Evolutionary conservation across 2,888 invertebrate species (phyloP), one percentile per base, ranked within the genome.

Genomic region (Mythimna vitellina): DNA sequence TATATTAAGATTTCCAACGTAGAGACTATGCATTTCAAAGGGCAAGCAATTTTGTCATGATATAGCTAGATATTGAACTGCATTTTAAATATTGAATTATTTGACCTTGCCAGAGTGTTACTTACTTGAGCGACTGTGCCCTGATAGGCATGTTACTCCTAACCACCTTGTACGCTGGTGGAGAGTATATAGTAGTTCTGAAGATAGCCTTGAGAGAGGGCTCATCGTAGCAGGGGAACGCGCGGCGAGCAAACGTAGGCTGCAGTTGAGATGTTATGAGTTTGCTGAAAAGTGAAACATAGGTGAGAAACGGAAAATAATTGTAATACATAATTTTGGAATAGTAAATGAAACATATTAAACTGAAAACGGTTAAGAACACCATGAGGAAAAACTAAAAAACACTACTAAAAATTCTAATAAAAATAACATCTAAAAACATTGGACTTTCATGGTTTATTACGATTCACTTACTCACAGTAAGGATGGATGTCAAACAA

Each of bases 211-310:
- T 98, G 51, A 97, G 90, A 0, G 93, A 94, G 0, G 98, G 98
- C 86, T 98, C 97, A 84, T 98, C 98, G 87, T 97, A 98, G 87
- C 98, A 98, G 0, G 98, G 98, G 89, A 98, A 98, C 0, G 97
- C 98, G 60, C 96, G 95, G 1, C 98, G 96, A 0, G 97, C 97
- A 72, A 96, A 96, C 0, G 97, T 97, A 0, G 97, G 96, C 89
- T 98, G 97, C 67, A 98, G 97, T 76, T 98, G 97, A 0, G 98
- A 97, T 1, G 97, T 96, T 4, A 97, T 97, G n/a, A 98, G 89
- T 82, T 95, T 96, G 65, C 97, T 97, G 63, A 6, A 80, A 80
- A 42, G 3, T 29, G 0, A 20, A 1, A 22, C 17, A 46, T 46
- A 1, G 6, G 17, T 46, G 8, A 73, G 61, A 60, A 61, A 49